phyloP scores from a whole-genome alignment of 2,797 vertebrate species.

The Danio albolineatus region DNA sequence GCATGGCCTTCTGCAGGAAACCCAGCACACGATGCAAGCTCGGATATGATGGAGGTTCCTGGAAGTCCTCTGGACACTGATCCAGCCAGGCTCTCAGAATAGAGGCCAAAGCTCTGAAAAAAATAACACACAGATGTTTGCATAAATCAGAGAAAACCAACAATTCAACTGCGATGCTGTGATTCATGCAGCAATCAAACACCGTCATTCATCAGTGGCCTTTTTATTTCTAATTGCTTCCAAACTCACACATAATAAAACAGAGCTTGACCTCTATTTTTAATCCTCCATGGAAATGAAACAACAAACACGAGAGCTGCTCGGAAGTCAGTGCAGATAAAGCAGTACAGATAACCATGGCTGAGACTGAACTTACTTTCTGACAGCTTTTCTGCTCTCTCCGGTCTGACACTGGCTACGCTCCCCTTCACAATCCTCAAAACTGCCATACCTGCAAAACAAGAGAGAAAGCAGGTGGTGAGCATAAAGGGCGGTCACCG shows the following conservation, averaged over 20 bases:
- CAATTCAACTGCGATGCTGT: background rate
- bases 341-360: background rate
- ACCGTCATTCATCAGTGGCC: constrained; percentile 21
- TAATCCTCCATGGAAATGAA: constrained; percentile 4
- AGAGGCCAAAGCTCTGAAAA: constrained; percentile 86
- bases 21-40: constrained; percentile 85
- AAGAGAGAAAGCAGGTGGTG: constrained; percentile 23
- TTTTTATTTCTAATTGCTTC: constrained; percentile 4
- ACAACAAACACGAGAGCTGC: constrained; percentile 10
- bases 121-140: background rate
- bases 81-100: constrained; percentile 92
- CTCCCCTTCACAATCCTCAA: constrained; percentile 67
- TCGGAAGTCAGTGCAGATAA: background rate
- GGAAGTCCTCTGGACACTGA: constrained; percentile 94
- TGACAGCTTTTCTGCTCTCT: constrained; percentile 75
- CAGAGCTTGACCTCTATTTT: constrained; percentile 7
- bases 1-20: constrained; percentile 85
- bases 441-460: constrained; percentile 74
- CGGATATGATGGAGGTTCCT: constrained; percentile 85
- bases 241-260: background rate
- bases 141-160: background rate
- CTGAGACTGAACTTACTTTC: constrained; percentile 74
- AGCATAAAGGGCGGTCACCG: background rate
- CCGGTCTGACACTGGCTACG: constrained; percentile 60
- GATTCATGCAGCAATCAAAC: constrained; percentile 21